These are phyloP conservation scores for Dendrocincla tyrannina DNA, from an alignment of 2,797 vertebrate genomes.

Conservation along the genomic window DNA sequence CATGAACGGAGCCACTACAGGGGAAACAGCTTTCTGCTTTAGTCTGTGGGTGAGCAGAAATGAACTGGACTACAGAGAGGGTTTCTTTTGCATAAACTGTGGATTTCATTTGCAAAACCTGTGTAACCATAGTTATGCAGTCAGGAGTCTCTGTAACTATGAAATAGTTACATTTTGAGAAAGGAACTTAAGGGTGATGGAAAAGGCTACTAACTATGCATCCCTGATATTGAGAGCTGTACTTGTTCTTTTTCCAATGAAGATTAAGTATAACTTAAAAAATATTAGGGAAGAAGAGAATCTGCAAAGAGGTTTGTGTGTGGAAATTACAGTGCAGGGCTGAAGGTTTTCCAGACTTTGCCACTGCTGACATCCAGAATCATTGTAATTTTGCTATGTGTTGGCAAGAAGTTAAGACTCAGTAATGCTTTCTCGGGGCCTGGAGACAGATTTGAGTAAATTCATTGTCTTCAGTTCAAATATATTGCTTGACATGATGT, in stretches of 20 bases:
- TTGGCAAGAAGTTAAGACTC: neutral
- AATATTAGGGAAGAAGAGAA: neutral
- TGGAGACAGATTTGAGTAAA: neutral
- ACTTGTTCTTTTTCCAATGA: neutral
- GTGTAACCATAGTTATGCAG: neutral
- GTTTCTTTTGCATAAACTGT: neutral
- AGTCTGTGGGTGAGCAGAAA: neutral
- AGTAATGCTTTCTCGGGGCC: neutral
- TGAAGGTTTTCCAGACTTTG: neutral
- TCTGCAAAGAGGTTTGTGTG: neutral
- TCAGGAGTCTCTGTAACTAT: neutral
- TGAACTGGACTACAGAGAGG: neutral
- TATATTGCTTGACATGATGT: neutral
- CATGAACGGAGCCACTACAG: neutral
- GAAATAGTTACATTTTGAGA: neutral
- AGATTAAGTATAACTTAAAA: neutral
- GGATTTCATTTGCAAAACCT: neutral
- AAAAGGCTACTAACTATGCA: neutral
- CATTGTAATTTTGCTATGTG: rapidly evolving
- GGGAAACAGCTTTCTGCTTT: neutral
- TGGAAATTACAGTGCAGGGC: neutral
- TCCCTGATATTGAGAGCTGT: neutral
- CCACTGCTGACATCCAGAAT: neutral
- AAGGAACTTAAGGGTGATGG: neutral
- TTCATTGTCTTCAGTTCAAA: neutral